Conservation (phyloP, 2,113 vertebrate species). For the Scolopax mira region DNA sequence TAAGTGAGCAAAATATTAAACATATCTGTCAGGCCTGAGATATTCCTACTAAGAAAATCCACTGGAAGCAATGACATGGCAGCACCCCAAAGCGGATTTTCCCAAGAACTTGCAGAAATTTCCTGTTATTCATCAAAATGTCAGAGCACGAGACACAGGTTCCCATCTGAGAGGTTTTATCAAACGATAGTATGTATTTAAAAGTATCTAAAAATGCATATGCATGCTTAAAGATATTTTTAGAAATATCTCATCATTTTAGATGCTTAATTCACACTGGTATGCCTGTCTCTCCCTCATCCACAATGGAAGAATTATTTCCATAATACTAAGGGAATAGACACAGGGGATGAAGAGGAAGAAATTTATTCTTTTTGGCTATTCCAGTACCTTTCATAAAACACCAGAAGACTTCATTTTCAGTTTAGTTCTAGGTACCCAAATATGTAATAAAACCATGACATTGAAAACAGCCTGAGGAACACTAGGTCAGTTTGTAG, state of each 20-base stretch:
- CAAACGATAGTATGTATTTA: background rate
- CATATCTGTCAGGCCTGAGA: background rate
- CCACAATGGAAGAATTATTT: background rate
- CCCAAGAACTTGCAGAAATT: background rate
- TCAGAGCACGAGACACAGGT: background rate
- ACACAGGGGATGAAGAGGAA: rapidly evolving
- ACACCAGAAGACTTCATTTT: background rate
- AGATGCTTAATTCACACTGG: background rate
- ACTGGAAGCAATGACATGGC: background rate
- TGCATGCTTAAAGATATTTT: background rate
- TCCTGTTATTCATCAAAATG: background rate
- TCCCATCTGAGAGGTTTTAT: rapidly evolving
- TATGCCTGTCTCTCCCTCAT: background rate
- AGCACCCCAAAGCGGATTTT: background rate
- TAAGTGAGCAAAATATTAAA: background rate
- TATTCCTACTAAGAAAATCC: background rate
- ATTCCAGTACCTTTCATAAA: background rate
- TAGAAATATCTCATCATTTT: background rate
- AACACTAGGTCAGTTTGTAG: background rate
- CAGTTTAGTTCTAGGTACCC: background rate
- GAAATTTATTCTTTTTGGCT: background rate
- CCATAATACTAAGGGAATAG: rapidly evolving
- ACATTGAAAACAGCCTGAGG: background rate
- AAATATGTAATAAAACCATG: background rate
- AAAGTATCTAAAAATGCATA: background rate